Evolutionary conservation across 2,888 invertebrate genomes (phyloP), one percentile per base, ranked within the genome.

Genomic region (Napeogenes inachia): DNA sequence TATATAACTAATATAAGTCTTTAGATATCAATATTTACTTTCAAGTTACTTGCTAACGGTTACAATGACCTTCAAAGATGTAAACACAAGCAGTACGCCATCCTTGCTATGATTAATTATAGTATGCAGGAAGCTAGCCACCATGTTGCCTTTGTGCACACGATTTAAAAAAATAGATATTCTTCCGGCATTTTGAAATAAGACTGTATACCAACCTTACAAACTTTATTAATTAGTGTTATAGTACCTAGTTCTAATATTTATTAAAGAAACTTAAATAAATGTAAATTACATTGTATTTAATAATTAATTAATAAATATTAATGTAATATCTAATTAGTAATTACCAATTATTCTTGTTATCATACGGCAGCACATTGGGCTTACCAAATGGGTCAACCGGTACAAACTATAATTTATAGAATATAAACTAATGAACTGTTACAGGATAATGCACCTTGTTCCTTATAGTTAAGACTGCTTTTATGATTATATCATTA

Each of bases 381-480:
- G 75, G 72, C 72, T 66, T 65, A 71, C 72, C 75, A 82, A 80
- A 76, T 82, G 77, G 84, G 84, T 84, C 84, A 84, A 81, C 77
- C 73, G 75, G 68, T 77, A 83, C 82, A 75, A 84, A 82, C 81
- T 83, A 80, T 78, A 82, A 80, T 81, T 79, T 76, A 72, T 74
- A 73, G 65, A 73, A 71, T 70, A 65, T 60, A 64, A 60, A 56
- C 53, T 55, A 0, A 13, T 21, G 12, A 35, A 35, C 35, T 35
- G n/a, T 38, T 42, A 12, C 35, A 33, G n/a, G 35, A 58, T 58
- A 54, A 54, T 69, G 12, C 50, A 66, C 70, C 56, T 38, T 68
- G 65, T 59, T 45, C 0, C 13, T 0, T 53, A 42, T 45, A 0
- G 2, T 50, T 67, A 70, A 47, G 45, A 42, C 10, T 42, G 38